Percentiles rank a stretch among this genome's conserved stretches.
Evolutionary conservation across 2,888 invertebrate genomes (phyloP).

Genomic region (Eubasilissa splendida): DNA sequence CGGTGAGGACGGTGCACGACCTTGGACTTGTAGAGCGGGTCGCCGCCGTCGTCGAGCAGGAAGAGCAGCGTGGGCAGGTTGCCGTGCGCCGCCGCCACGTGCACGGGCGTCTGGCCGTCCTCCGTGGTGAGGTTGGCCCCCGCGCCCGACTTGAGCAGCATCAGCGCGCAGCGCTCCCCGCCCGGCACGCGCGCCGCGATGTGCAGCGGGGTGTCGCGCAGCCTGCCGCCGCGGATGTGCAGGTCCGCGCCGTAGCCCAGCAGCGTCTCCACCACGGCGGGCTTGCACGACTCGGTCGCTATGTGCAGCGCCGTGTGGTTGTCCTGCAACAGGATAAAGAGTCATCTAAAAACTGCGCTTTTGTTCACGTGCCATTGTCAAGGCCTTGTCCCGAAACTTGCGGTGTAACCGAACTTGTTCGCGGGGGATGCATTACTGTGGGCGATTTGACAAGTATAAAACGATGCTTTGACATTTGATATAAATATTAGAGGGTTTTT

Average conservation of each 20-base stretch:
- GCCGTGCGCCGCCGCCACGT: conserved; percentile 95
- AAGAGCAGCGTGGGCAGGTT: conserved; percentile 89
- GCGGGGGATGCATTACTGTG: too few species aligned
- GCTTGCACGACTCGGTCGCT: conserved; percentile 95
- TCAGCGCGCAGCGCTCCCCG: conserved; percentile 94
- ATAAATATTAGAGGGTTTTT: too few species aligned
- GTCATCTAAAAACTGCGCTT: too few species aligned
- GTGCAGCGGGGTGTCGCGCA: conserved; percentile 95
- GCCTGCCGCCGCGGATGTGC: conserved; percentile 91
- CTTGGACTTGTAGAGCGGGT: conserved; percentile 93
- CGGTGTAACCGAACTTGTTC: too few species aligned
- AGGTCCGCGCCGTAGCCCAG: conserved; percentile 98
- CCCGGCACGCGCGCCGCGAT: conserved; percentile 96
- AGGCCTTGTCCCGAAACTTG: too few species aligned
- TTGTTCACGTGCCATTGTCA: too few species aligned
- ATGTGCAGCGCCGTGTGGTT: conserved; percentile 98
- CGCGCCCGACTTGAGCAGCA: conserved; percentile 98
- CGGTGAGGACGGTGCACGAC: too few species aligned
- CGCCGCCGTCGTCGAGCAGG: conserved; percentile 94
- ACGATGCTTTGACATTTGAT: too few species aligned
- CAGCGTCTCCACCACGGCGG: conserved; percentile 94
- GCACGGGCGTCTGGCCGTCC: conserved; percentile 97
- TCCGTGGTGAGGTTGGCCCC: conserved; percentile 96
- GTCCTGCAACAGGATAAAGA: conserved; percentile 75
- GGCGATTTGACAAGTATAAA: too few species aligned